Conservation (phyloP, 2,888 invertebrate species). For the Lymantria monacha region DNA sequence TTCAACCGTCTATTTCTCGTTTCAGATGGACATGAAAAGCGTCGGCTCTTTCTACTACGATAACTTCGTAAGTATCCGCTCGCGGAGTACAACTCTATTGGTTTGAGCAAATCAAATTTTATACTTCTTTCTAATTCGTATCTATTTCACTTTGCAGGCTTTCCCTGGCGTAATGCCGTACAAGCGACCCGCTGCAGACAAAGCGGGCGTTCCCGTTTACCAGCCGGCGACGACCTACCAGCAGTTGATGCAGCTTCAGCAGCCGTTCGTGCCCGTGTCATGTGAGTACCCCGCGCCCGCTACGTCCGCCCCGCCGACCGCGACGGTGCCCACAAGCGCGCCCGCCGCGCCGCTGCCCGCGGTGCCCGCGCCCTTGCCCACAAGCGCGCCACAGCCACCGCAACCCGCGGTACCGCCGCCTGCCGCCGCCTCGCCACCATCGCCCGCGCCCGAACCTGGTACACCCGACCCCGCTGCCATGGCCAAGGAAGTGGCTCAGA, state of each 20-base stretch:
- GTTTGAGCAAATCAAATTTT: neutral
- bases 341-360: conserved; percentile 67
- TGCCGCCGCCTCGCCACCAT: conserved; percentile 65
- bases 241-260: conserved; percentile 96
- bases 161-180: conserved; percentile 98
- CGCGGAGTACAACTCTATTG: conserved; percentile 3
- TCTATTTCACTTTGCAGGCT: conserved; percentile 82
- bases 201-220: conserved; percentile 97
- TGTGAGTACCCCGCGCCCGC: conserved; percentile 96
- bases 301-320: conserved; percentile 83
- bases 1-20: conserved; percentile 80
- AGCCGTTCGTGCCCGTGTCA: conserved; percentile 99
- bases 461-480: conserved; percentile 69
- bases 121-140: conserved; percentile 8
- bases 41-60: conserved; percentile 98
- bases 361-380: conserved; percentile 77
- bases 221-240: conserved; percentile 96
- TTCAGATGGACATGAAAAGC: conserved; percentile 98
- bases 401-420: conserved; percentile 46
- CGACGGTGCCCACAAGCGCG: conserved; percentile 61
- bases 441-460: conserved; percentile 37
- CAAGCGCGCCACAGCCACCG: conserved; percentile 56
- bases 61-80: conserved; percentile 93
- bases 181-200: conserved; percentile 97
- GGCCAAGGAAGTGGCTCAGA: conserved; percentile 92